These are phyloP conservation scores for Triops longicaudatus DNA, from an alignment of 1,140 invertebrate species.

Conservation along the genomic window DNA sequence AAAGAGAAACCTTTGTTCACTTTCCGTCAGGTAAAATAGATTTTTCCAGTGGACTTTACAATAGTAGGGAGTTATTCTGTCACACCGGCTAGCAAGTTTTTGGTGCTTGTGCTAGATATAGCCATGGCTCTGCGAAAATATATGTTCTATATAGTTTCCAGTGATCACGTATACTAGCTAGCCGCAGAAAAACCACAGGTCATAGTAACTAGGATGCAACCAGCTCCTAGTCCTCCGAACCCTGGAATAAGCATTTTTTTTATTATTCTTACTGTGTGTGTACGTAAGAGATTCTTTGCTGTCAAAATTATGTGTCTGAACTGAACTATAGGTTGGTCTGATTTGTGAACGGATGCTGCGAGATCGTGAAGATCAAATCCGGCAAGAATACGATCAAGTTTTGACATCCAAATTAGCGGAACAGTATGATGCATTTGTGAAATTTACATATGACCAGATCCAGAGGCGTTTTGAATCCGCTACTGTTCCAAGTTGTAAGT, in stretches of 20 bases:
- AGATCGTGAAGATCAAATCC: conserved; percentile 80
- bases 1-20: conserved; percentile 84
- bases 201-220: conserved; percentile 15
- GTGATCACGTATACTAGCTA: not conserved
- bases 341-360: conserved; percentile 92
- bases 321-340: conserved; percentile 69
- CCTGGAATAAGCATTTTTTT: not conserved
- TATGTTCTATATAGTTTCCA: not conserved
- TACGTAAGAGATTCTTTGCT: too few relatives aligned
- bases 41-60: too few relatives aligned
- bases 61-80: too few relatives aligned
- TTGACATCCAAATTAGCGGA: conserved; percentile 85
- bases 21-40: conserved; percentile 65
- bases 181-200: not conserved
- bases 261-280: too few relatives aligned
- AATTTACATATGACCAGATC: conserved; percentile 95
- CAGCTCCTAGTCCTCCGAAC: conserved; percentile 5
- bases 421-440: conserved; percentile 95
- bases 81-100: conserved; percentile 19
- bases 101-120: conserved; percentile 21
- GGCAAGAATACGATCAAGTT: conserved; percentile 87
- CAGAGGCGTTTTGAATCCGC: conserved; percentile 68
- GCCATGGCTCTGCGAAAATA: not conserved
- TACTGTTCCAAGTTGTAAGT: conserved; percentile 58
- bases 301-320: too few relatives aligned